Percentiles rank a stretch among this genome's conserved stretches.
Evolutionary conservation across 2,888 invertebrate species (phyloP).

Genomic region (Cyclophora punctaria): DNA sequence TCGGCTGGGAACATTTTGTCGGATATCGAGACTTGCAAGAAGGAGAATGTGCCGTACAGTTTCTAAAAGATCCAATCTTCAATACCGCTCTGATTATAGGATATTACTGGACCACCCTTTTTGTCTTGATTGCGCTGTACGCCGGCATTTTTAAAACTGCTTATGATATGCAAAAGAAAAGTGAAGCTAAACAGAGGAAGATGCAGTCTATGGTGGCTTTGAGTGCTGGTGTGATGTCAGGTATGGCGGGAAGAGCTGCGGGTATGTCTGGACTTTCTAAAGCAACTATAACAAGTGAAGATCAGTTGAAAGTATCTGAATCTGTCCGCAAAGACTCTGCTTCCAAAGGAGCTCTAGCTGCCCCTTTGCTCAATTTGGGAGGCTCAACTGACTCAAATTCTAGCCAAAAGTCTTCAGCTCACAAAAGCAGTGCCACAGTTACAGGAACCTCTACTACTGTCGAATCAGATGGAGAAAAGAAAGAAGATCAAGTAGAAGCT

Average conservation of each 20-base stretch:
- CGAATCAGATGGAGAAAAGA: conserved; percentile 64
- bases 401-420: conserved; percentile 76
- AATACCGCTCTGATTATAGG: conserved; percentile 97
- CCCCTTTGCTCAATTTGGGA: conserved; percentile 55
- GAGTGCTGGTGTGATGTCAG: conserved; percentile 92
- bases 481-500: conserved; percentile 72
- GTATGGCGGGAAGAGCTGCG: conserved; percentile 91
- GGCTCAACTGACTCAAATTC: conserved; percentile 76
- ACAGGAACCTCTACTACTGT: conserved; percentile 76
- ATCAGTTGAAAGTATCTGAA: conserved; percentile 77
- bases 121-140: conserved; percentile 96
- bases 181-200: conserved; percentile 95
- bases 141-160: conserved; percentile 98
- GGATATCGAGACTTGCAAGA: conserved; percentile 91
- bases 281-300: conserved; percentile 81
- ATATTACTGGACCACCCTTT: conserved; percentile 98
- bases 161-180: conserved; percentile 97
- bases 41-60: conserved; percentile 96
- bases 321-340: conserved; percentile 53
- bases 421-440: conserved; percentile 73
- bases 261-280: conserved; percentile 90
- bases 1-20: conserved; percentile 99
- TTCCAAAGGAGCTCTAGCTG: conserved; percentile 55
- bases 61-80: conserved; percentile 96
- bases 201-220: conserved; percentile 96